Conservation (phyloP, 2,113 vertebrate genomes). For the Sminthopsis crassicaudata region DNA sequence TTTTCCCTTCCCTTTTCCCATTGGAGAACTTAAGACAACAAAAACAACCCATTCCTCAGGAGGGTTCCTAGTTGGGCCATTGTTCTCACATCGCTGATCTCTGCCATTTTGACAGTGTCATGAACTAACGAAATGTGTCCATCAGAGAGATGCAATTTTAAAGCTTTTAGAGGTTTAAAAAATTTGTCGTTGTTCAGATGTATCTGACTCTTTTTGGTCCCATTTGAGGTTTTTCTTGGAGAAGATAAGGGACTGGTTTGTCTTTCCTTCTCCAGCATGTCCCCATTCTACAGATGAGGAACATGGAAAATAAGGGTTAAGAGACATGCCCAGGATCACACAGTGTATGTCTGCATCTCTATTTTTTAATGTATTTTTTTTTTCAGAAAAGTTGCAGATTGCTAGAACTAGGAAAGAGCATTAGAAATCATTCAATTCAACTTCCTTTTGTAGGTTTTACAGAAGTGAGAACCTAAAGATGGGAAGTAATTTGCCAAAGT, state of each 20-base stretch:
- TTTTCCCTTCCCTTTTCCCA: background rate
- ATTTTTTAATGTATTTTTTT: background rate
- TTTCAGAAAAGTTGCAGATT: background rate
- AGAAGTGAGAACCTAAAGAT: background rate
- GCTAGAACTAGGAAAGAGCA: background rate
- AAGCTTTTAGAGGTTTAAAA: background rate
- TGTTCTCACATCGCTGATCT: background rate
- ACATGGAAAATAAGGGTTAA: background rate
- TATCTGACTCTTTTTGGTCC: background rate
- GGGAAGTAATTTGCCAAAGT: background rate
- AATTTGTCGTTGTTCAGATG: background rate
- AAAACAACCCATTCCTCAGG: background rate
- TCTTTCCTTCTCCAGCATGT: background rate
- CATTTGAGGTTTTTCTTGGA: background rate
- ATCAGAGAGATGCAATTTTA: background rate
- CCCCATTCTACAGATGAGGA: background rate
- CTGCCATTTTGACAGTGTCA: background rate
- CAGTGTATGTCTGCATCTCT: background rate
- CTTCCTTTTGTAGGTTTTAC: background rate
- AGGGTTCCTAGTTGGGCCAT: background rate
- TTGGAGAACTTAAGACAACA: background rate
- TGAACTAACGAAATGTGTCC: background rate
- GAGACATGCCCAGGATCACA: too few relatives aligned
- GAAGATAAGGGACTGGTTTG: background rate
- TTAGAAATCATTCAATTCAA: background rate